Evolutionary conservation across 2,888 invertebrate species (phyloP).

Genomic region (Orchesellides sinensis): DNA sequence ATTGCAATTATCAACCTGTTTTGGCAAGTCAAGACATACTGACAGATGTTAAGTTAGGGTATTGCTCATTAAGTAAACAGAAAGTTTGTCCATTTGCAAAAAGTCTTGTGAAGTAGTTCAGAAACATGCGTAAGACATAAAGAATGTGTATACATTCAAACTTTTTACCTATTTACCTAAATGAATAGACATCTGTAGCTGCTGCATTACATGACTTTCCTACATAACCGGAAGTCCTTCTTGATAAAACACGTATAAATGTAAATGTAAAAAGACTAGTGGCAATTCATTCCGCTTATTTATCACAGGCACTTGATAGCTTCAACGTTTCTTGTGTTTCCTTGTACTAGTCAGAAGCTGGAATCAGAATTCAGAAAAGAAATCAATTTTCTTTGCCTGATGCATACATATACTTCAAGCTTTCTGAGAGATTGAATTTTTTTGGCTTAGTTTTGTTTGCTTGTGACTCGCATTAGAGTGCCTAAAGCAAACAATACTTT

Average conservation of each 20-base stretch:
- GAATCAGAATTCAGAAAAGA: background rate
- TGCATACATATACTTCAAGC: constrained; percentile 25
- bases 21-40: no score
- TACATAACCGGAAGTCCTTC: background rate
- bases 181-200: background rate
- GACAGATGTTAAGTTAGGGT: no score
- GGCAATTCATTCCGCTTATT: constrained; percentile 1
- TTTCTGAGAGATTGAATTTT: constrained; percentile 35
- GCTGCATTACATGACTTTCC: background rate
- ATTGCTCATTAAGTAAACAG: background rate
- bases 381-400: constrained; percentile 29
- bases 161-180: constrained; percentile 30
- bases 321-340: background rate
- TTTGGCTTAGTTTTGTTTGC: background rate
- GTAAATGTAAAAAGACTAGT: constrained; percentile 10
- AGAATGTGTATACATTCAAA: no score
- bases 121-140: no score
- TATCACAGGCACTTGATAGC: no score
- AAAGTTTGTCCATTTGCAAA: background rate
- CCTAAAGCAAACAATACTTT: background rate
- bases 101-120: no score
- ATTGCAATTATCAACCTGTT: no score
- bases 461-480: background rate
- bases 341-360: background rate
- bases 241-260: background rate